A percentile compares a stretch with the other conserved stretches of the same genome.
phyloP scores from a whole-genome alignment of 2,797 vertebrate genomes.

The Microctenopoma steveboyesi region DNA sequence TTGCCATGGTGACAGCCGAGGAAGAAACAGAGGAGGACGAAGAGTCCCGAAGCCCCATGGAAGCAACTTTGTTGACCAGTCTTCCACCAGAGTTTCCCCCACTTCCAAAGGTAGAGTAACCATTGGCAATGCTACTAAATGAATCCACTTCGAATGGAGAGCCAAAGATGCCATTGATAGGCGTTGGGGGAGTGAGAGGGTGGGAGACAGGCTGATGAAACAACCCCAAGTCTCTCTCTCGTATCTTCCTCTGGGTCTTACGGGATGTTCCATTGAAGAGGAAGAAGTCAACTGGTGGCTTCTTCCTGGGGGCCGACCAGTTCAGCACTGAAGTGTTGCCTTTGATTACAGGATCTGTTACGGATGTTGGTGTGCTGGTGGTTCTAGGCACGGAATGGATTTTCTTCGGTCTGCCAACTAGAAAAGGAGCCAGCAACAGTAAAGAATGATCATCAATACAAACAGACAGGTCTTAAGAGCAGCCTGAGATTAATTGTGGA shows the following conservation, averaged over 20 bases:
- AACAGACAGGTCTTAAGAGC: conserved; percentile 36
- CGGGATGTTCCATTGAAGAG: conserved; percentile 90
- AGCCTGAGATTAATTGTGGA: conserved; percentile 58
- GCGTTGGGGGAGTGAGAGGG: conserved; percentile 62
- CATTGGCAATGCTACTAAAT: conserved; percentile 95
- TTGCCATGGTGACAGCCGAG: conserved; percentile 45
- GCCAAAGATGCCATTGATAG: conserved; percentile 90
- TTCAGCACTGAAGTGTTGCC: conserved; percentile 83
- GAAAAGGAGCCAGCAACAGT: conserved; percentile 38
- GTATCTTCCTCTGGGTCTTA: conserved; percentile 81
- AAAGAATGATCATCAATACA: conserved; percentile 46
- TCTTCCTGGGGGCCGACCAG: conserved; percentile 89
- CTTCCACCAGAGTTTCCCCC: conserved; percentile 60
- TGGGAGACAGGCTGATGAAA: conserved; percentile 83
- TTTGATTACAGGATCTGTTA: conserved; percentile 70
- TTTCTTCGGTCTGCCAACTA: conserved; percentile 88
- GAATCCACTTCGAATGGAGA: conserved; percentile 93
- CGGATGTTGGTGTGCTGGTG: conserved; percentile 37
- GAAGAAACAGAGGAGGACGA: conserved; percentile 53
- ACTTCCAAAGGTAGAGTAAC: conserved; percentile 87
- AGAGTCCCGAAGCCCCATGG: conserved; percentile 58
- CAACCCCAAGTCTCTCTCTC: conserved; percentile 86
- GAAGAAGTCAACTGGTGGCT: conserved; percentile 90
- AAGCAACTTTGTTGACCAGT: conserved; percentile 38
- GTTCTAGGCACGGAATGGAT: conserved; percentile 83